phyloP scores from a whole-genome alignment of 2,797 vertebrate species.

The Centropyge bicolor region DNA sequence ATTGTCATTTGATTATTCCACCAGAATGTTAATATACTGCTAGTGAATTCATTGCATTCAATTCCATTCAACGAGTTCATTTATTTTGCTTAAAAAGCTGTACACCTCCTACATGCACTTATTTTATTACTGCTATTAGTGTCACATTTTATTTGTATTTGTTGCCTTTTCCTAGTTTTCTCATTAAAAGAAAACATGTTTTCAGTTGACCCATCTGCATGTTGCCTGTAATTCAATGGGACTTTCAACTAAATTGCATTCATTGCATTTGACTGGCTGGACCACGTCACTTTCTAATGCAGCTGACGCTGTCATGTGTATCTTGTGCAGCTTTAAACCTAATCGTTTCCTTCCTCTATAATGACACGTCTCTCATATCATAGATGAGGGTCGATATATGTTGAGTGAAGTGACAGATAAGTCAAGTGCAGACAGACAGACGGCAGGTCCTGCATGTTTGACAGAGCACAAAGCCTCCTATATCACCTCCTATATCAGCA shows the following conservation, averaged over 20 bases:
- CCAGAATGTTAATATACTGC: too few relatives aligned
- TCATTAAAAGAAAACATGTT: neutral
- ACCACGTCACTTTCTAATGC: neutral
- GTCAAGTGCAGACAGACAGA: neutral
- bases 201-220: neutral
- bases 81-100: too few relatives aligned
- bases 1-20: too few relatives aligned
- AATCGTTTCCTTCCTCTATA: neutral
- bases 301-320: neutral
- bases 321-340: neutral
- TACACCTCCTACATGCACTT: too few relatives aligned
- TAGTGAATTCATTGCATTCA: too few relatives aligned
- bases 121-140: too few relatives aligned
- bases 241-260: neutral
- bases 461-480: constrained; percentile 16
- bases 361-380: neutral
- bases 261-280: neutral
- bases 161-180: neutral
- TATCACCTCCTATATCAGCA: constrained; percentile 40
- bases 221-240: neutral
- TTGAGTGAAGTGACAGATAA: neutral
- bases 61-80: too few relatives aligned
- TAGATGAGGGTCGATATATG: constrained; percentile 16
- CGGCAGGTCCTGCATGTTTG: constrained; percentile 13
- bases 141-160: neutral